These are phyloP conservation scores for Trachemys scripta DNA, from an alignment of 2,113 vertebrate genomes.

Conservation along the genomic window DNA sequence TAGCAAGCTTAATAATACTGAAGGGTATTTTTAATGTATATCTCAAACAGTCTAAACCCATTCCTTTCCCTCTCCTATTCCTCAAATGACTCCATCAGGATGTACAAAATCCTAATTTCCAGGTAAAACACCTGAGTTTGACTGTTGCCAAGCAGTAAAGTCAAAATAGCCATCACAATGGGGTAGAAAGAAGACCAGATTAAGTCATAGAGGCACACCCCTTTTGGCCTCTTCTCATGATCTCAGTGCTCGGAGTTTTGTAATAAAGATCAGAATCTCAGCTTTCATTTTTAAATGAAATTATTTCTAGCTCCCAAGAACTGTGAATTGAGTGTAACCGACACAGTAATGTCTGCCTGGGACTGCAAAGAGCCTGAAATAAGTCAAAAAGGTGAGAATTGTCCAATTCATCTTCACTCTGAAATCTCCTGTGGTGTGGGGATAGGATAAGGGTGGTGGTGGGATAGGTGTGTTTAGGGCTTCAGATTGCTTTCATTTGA, in stretches of 20 bases:
- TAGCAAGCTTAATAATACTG: neutral
- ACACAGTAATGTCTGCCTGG: neutral
- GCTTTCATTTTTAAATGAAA: neutral
- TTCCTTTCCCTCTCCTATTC: neutral
- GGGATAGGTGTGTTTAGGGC: neutral
- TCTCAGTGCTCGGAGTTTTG: neutral
- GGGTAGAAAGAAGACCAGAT: neutral
- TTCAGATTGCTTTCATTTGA: neutral
- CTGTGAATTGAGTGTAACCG: neutral
- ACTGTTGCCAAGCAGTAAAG: neutral
- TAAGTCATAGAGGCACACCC: neutral
- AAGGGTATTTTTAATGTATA: neutral
- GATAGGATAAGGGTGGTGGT: neutral
- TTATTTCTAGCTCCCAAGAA: neutral
- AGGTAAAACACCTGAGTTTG: fast-evolving
- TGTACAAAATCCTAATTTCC: neutral
- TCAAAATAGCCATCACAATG: neutral
- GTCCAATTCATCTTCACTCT: neutral
- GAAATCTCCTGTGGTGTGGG: neutral
- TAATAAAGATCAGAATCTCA: neutral
- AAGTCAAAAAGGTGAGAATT: neutral
- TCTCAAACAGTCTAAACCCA: neutral
- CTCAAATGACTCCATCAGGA: neutral
- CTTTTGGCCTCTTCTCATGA: neutral
- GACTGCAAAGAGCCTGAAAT: neutral